A percentile compares a stretch with the other conserved stretches of the same genome.
Conservation (phyloP, 2,797 vertebrate species). For the Pangasius sanitwongsei region DNA sequence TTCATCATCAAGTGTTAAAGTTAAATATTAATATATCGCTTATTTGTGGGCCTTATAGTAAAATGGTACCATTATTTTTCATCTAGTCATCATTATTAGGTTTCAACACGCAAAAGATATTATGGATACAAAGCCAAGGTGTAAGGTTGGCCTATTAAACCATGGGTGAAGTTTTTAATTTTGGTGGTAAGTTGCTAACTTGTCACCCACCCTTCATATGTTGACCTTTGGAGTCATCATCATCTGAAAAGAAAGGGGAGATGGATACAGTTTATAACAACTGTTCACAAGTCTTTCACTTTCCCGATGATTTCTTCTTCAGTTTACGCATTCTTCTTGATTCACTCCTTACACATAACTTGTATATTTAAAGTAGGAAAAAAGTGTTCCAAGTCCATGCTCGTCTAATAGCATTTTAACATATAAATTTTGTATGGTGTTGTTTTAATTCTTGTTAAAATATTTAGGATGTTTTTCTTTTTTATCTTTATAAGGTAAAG, state of each 20-base stretch:
- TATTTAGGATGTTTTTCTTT: slow-evolving; percentile 11
- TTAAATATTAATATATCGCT: not conserved
- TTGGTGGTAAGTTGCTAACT: slow-evolving; percentile 66
- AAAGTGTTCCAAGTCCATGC: not conserved
- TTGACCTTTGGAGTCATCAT: slow-evolving; percentile 80
- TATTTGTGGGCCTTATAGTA: not conserved
- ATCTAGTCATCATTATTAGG: not conserved
- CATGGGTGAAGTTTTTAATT: slow-evolving; percentile 11
- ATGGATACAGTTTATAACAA: slow-evolving; percentile 66
- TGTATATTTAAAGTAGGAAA: slow-evolving; percentile 7
- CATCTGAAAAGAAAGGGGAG: slow-evolving; percentile 78
- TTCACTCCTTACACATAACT: not conserved
- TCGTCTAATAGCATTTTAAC: not conserved
- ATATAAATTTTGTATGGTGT: not conserved
- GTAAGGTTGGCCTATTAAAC: slow-evolving; percentile 2
- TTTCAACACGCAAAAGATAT: not conserved
- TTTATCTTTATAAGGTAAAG: slow-evolving; percentile 3
- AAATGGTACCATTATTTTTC: not conserved
- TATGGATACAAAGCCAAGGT: slow-evolving; percentile 8
- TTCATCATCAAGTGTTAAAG: not conserved
- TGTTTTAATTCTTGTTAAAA: slow-evolving; percentile 23
- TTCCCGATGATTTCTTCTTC: slow-evolving; percentile 45
- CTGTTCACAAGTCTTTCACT: slow-evolving; percentile 54
- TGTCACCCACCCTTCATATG: slow-evolving; percentile 78
- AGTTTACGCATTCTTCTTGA: not conserved